Percentiles rank a stretch among this genome's conserved stretches.
Conservation (phyloP, 2,113 vertebrate species). For the Chaetops frenatus region DNA sequence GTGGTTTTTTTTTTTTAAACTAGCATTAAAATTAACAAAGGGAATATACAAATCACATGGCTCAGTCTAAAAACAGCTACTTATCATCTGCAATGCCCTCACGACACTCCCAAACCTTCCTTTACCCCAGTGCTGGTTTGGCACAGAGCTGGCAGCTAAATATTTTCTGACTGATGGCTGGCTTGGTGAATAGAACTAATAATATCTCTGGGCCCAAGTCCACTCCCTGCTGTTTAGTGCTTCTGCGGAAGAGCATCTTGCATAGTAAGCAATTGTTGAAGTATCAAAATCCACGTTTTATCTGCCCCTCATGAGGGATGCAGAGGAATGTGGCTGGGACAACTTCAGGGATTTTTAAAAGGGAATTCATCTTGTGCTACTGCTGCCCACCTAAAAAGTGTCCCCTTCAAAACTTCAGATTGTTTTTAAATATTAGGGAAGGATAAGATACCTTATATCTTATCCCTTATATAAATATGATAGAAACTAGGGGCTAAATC, state of each 20-base stretch:
- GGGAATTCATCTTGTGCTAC: background rate
- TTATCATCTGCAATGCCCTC: background rate
- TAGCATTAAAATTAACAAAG: background rate
- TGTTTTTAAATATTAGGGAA: background rate
- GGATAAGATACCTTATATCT: background rate
- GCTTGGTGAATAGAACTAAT: background rate
- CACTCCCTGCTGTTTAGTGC: background rate
- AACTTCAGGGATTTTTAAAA: background rate
- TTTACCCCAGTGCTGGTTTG: constrained; percentile 5
- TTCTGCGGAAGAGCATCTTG: constrained; percentile 16
- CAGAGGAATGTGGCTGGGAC: background rate
- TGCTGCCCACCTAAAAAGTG: background rate
- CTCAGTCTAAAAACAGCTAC: constrained; percentile 27
- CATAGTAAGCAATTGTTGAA: background rate
- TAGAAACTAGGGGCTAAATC: background rate
- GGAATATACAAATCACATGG: background rate
- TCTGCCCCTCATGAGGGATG: background rate
- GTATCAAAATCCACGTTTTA: background rate
- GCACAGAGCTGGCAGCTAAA: background rate
- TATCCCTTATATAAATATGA: background rate
- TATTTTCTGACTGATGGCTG: background rate
- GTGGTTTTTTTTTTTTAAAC: background rate
- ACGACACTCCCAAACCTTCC: constrained; percentile 3
- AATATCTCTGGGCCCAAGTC: background rate
- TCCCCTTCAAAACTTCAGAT: background rate